phyloP scores from a whole-genome alignment of 2,113 vertebrate genomes.

The Platanista minor region DNA sequence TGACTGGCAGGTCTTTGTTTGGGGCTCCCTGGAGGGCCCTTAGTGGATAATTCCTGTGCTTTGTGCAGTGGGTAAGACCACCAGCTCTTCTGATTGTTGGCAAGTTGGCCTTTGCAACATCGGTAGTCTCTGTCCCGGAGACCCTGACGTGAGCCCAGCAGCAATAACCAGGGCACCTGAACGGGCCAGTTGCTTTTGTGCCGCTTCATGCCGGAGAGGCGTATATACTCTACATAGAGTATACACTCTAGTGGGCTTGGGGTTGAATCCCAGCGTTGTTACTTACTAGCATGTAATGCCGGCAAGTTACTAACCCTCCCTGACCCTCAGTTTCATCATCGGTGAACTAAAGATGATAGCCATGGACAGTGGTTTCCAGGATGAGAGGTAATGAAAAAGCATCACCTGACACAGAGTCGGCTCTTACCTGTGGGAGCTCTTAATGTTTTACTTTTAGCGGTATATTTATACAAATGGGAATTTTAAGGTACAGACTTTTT shows the following conservation, averaged over 20 bases:
- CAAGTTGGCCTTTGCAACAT: not conserved
- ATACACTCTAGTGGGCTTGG: not conserved
- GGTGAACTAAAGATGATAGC: not conserved
- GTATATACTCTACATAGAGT: rapidly evolving
- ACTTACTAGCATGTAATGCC: not conserved
- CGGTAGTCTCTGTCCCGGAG: not conserved
- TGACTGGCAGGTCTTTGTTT: not conserved
- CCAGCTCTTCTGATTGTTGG: not conserved
- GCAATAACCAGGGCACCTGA: too few relatives aligned
- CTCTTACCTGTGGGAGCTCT: not conserved
- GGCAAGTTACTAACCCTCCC: not conserved
- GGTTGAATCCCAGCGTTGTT: not conserved
- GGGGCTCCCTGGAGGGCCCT: not conserved
- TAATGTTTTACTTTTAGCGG: not conserved
- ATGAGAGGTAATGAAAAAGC: not conserved
- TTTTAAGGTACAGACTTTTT: not conserved
- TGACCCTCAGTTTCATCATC: not conserved
- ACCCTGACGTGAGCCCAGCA: not conserved
- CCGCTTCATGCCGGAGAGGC: not conserved
- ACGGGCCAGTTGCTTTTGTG: not conserved
- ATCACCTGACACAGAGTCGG: not conserved
- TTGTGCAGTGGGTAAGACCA: not conserved
- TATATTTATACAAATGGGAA: not conserved
- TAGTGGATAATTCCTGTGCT: not conserved
- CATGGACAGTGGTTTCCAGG: not conserved